Evolutionary conservation across 1,140 invertebrate genomes (phyloP), one percentile per base, ranked within the genome.

Genomic region (Cheumatopsyche charites): DNA sequence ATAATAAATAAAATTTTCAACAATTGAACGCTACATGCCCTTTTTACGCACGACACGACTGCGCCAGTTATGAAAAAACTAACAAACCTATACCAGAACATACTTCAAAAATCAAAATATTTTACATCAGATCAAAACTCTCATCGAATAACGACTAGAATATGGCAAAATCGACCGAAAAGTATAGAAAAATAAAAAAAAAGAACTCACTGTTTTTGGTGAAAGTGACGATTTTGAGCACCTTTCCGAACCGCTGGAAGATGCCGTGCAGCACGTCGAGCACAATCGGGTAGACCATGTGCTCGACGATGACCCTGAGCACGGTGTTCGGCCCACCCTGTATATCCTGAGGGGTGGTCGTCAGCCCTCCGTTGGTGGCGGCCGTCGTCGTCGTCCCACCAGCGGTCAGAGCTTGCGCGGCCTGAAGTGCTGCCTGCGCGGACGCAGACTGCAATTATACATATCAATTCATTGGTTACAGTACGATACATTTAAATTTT

Each of bases 211-310:
- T 97, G 83, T 99, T 99, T 88, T 99, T 99, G 77, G 95, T 98
- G 87, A 99, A 99, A 75, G 97, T 99, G 79, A 99, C 97, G 78
- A 99, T 99, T 85, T 98, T 98, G 77, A 98, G 87, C 78, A 99
- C 96, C 86, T 98, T 98, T 76, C 98, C 98, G 81, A 95, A 97
- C 75, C 96, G 91, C 77, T 96, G 95, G 87, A 99, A 99, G 80
- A 98, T 97, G 89, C 97, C 90, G 86, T 98, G 93, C 70, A 99
- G 89, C 62, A 98, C 94, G 80, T 99, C 97, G 77, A 99, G 89
- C 41, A 96, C 96, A 74, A 99, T 97, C 12, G 97, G 96, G 82
- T 99, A 99, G 71, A 99, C 87, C 91, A 98, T 94, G 84, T 98
- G 96, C 83, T 99, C 97, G 76, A 99, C 91, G 82, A 99, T 98